Conservation (phyloP, 2,113 vertebrate species). For the Eleginops maclovinus region DNA sequence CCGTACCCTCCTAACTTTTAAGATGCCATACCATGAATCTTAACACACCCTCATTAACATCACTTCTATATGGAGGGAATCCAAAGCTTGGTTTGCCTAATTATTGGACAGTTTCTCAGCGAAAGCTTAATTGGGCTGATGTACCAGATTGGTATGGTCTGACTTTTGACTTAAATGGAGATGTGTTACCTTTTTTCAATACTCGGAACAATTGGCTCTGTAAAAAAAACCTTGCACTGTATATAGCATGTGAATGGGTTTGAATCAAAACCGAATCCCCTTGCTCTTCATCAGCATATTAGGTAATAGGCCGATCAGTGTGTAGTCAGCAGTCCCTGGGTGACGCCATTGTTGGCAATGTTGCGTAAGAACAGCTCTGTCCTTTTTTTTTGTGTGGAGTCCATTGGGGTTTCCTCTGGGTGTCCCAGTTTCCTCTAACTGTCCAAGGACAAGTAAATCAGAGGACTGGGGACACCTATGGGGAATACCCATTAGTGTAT, state of each 20-base stretch:
- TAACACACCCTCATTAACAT: neutral
- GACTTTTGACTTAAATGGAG: neutral
- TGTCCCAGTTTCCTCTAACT: conserved; percentile 39
- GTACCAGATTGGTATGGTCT: too few species aligned
- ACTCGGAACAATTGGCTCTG: neutral
- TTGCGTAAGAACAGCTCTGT: conserved; percentile 15
- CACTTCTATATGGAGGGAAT: neutral
- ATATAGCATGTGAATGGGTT: conserved; percentile 6
- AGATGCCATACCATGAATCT: too few species aligned
- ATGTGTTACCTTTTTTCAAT: neutral
- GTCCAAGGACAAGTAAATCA: conserved; percentile 48
- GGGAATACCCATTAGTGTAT: conserved; percentile 25
- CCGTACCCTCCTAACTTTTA: too few species aligned
- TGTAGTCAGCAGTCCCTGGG: conserved; percentile 6
- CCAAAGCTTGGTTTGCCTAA: neutral
- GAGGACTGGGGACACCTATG: neutral
- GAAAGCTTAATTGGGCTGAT: too few species aligned
- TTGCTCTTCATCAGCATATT: conserved; percentile 16
- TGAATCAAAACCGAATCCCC: conserved; percentile 29
- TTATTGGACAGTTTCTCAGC: neutral
- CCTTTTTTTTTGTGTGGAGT: neutral
- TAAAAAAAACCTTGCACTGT: neutral
- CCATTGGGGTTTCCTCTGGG: conserved; percentile 3
- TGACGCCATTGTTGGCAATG: neutral
- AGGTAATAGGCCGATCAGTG: neutral